Evolutionary conservation across 2,113 vertebrate species (phyloP), one percentile per base, ranked within the genome.

Genomic region (Muntiacus reevesi): DNA sequence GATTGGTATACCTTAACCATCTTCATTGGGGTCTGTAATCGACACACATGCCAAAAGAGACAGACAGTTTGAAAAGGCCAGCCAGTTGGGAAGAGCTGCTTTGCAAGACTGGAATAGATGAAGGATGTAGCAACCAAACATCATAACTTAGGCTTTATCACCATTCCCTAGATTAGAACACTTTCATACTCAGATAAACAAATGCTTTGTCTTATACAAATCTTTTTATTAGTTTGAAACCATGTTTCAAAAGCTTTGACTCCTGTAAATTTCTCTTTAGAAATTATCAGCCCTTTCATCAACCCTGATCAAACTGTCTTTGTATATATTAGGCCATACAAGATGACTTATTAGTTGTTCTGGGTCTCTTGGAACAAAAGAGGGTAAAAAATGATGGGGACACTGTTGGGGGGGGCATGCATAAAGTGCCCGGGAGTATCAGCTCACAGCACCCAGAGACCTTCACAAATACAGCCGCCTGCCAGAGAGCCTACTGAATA

Each of bases 201-300:
- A 89, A 17, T 93, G 9, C 23, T 89, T 96, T 64, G 1, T 71
- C 50, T 95, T 19, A 52, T 74, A 33, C 3, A 2, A 91, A 57
- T 82, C 36, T 95, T 78, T 78, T 96, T 55, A 71, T 96, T 92
- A 47, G 91, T 74, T 92, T 57, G n/a, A 93, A 91, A 92, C 10
- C 19, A 91, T 10, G 21, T 87, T 93, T 93, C 47, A 79, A 81
- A 91, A 92, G 2, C n/a, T 92, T 94, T 86, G 78, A 81, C 89
- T 85, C 17, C 28, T 88, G 0, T 55, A 84, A 25, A 85, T 82
- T 84, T 96, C 60, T 78, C 87, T 82, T 82, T 87, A 60, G 87
- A 95, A 85, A 59, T 89, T 55, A 33, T 50, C 36, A 82, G 43
- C 16, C 12, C 13, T 95, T 85, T 89, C 21, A 54, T 85, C 67